Base-by-base conservation (phyloP, 2,113 vertebrate species). In the Platysteira castanea region DNA sequence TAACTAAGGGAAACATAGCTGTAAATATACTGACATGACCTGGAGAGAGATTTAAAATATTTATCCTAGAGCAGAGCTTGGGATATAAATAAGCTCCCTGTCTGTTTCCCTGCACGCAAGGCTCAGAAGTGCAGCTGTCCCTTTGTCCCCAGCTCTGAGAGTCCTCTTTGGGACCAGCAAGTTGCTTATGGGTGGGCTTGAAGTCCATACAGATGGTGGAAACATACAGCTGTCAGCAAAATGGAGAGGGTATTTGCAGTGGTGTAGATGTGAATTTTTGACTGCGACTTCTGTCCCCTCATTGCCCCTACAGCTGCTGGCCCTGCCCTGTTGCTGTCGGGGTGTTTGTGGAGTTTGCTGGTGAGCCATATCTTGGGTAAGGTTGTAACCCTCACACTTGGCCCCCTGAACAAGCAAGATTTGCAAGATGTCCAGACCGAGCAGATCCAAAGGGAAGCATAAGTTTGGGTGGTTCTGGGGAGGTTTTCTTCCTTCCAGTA, bases 21-120 rank as follows among this genome's bases (percentile, higher is more conserved):
- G 84, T 89, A 95, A 96, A 94, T 94, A 91, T 23, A 42, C 84
- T 3, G 7, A 50, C 33, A 4, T 89, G 93, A 92, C 73, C 77
- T 81, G 68, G 63, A 80, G 80, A 80, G 80, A 77, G 93, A 80
- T 91, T 95, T 96, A 94, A 96, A 95, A 94, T 89, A 89, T 96
- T 96, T 96, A 95, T 94, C 87, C 69, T 68, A 63, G 42, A 61
- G 68, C 68, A 75, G 84, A 68, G 64, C 84, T 81, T 42, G 84
- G 59, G 80, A 94, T 93, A 87, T 96, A 95, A 96, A 96, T 95
- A 89, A 95, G 79, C 89, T 96, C 57, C 53, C 70, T 87, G 88
- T 71, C 85, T 95, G 87, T 89, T 95, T 67, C 64, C 54, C 84
- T 89, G 80, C 91, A 69, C 16, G 42, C 68, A 46, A 91, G 35